Evolutionary conservation across 2,888 invertebrate species (phyloP).

Genomic region (Catocala sponsa): DNA sequence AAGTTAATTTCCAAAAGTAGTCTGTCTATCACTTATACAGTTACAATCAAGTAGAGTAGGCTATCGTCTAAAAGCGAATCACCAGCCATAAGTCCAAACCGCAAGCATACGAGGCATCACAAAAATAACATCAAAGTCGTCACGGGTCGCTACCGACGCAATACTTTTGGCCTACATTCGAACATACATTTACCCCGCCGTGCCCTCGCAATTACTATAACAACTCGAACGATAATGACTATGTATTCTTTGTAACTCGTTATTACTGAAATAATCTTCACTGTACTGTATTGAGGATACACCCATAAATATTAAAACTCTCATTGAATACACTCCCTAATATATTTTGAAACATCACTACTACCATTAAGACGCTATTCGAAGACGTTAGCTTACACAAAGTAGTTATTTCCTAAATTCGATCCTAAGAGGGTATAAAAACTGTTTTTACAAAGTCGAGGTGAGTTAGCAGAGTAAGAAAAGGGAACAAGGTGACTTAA

Average conservation of each 20-base stretch:
- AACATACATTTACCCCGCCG: slow-evolving; percentile 62
- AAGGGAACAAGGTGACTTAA: slow-evolving; percentile 33
- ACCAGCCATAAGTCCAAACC: slow-evolving; percentile 70
- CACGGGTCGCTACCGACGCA: slow-evolving; percentile 64
- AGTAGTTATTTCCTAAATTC: slow-evolving; percentile 50
- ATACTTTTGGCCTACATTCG: slow-evolving; percentile 78
- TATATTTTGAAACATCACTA: slow-evolving; percentile 25
- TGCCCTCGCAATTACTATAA: slow-evolving; percentile 58
- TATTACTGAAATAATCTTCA: slow-evolving; percentile 39
- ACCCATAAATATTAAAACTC: slow-evolving; percentile 30
- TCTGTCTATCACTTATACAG: slow-evolving; percentile 30
- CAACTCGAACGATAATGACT: slow-evolving; percentile 59
- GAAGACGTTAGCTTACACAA: slow-evolving; percentile 33
- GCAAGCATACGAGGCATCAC: slow-evolving; percentile 74
- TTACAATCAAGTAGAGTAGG: slow-evolving; percentile 47
- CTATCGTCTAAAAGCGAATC: slow-evolving; percentile 66
- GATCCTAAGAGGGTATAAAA: slow-evolving; percentile 37
- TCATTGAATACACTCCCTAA: slow-evolving; percentile 27
- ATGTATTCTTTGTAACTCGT: slow-evolving; percentile 45
- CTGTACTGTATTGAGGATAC: slow-evolving; percentile 13
- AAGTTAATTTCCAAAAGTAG: slow-evolving; percentile 13
- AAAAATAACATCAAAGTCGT: slow-evolving; percentile 81
- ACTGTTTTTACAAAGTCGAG: slow-evolving; percentile 39
- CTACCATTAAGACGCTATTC: slow-evolving; percentile 22
- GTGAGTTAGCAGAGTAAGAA: slow-evolving; percentile 42